A percentile compares a stretch with the other conserved stretches of the same genome.
phyloP scores from a whole-genome alignment of 2,888 invertebrate genomes.

The Carterocephalus palaemon region DNA sequence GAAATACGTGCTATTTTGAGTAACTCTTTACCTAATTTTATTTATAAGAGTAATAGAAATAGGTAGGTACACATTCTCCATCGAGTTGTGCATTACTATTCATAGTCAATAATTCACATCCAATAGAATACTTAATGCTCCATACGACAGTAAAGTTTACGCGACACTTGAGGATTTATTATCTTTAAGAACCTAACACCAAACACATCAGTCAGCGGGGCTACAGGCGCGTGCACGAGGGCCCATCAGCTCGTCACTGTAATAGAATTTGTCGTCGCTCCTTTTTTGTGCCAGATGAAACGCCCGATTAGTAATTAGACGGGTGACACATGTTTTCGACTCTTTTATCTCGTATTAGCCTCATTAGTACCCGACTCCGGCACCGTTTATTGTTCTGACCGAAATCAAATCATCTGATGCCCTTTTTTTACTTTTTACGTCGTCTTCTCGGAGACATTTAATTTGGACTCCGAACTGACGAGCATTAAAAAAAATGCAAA shows the following conservation, averaged over 20 bases:
- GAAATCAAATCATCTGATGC: conserved; percentile 33
- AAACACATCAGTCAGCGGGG: conserved; percentile 18
- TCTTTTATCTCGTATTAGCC: conserved; percentile 63
- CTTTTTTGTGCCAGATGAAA: conserved; percentile 70
- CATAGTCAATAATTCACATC: no score
- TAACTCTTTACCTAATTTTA: no score
- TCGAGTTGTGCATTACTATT: no score
- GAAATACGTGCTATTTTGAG: no score
- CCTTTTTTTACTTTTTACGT: conserved; percentile 31
- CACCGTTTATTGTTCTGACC: conserved; percentile 48
- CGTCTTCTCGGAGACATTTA: conserved; percentile 21
- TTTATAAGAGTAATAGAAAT: no score
- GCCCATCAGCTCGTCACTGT: conserved; percentile 54
- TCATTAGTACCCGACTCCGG: conserved; percentile 52
- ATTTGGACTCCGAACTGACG: conserved; percentile 26
- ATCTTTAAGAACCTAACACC: conserved; percentile 22
- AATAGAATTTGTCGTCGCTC: conserved; percentile 63
- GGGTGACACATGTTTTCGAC: conserved; percentile 70
- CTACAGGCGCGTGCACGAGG: conserved; percentile 52
- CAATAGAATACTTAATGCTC: no score
- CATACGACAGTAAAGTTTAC: background rate
- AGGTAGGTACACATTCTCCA: no score
- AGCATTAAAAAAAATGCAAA: conserved; percentile 16
- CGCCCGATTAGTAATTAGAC: conserved; percentile 74
- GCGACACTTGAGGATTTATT: conserved; percentile 14